Percentiles rank a stretch among this genome's conserved stretches.
phyloP scores from a whole-genome alignment of 2,888 invertebrate species.

The Plebejus argus region DNA sequence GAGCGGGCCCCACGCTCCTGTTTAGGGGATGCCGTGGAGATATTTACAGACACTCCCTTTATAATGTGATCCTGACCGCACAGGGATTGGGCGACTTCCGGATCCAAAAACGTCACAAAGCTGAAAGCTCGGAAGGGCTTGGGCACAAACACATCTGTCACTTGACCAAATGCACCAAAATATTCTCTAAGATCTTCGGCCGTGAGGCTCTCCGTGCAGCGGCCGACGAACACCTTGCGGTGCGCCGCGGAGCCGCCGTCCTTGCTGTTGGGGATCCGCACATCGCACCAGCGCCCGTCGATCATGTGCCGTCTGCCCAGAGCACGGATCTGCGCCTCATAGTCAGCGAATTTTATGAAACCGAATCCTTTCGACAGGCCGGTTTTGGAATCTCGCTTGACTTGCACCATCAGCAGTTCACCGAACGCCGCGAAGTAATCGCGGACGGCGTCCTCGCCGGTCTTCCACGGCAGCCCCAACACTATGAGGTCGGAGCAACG shows the following conservation, averaged over 20 bases:
- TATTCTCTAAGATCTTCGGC: slow-evolving; percentile 89
- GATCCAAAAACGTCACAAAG: slow-evolving; percentile 91
- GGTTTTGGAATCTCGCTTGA: slow-evolving; percentile 81
- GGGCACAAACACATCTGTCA: slow-evolving; percentile 93
- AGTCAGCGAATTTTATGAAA: slow-evolving; percentile 84
- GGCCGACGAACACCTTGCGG: slow-evolving; percentile 91
- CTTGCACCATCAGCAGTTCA: slow-evolving; percentile 82
- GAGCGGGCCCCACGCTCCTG: slow-evolving; percentile 73
- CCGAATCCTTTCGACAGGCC: slow-evolving; percentile 87
- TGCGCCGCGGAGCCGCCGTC: slow-evolving; percentile 84
- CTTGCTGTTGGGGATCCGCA: slow-evolving; percentile 85
- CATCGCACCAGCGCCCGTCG: slow-evolving; percentile 87
- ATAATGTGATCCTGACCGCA: slow-evolving; percentile 92
- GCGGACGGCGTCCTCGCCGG: slow-evolving; percentile 86
- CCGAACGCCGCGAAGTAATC: slow-evolving; percentile 87
- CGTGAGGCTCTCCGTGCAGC: slow-evolving; percentile 89
- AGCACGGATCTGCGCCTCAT: slow-evolving; percentile 84
- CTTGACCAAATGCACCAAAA: slow-evolving; percentile 89
- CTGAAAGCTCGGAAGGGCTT: slow-evolving; percentile 91
- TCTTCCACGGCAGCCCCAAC: slow-evolving; percentile 89
- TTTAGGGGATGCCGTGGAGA: slow-evolving; percentile 93
- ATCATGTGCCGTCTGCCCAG: slow-evolving; percentile 84
- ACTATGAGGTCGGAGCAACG: slow-evolving; percentile 89
- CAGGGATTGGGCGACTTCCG: slow-evolving; percentile 88
- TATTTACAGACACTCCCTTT: slow-evolving; percentile 92